Conservation (phyloP, 2,797 vertebrate genomes). For the Xenopus petersii region DNA sequence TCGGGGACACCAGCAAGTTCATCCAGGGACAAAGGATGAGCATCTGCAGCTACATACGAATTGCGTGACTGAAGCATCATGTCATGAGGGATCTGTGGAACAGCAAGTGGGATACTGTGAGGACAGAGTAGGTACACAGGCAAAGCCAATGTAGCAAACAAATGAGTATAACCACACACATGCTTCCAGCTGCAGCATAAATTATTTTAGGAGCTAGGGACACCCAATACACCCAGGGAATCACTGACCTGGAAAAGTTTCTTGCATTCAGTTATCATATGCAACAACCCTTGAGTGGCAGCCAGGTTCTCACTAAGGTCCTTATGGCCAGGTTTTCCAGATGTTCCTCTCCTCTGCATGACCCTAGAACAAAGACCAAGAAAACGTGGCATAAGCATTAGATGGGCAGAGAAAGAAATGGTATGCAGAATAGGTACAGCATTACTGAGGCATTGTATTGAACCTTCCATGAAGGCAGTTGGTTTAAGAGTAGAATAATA, state of each 20-base stretch:
- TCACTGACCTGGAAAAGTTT: constrained; percentile 78
- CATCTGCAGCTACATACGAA: constrained; percentile 72
- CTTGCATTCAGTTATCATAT: constrained; percentile 83
- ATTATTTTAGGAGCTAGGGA: no score
- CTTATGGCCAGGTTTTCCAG: constrained; percentile 75
- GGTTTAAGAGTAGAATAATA: constrained; percentile 42
- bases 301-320: constrained; percentile 81
- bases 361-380: constrained; percentile 55
- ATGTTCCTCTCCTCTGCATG: constrained; percentile 64
- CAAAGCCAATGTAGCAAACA: not conserved
- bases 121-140: not conserved
- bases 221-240: no score
- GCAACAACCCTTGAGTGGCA: constrained; percentile 74
- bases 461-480: not conserved
- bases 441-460: no score
- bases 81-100: constrained; percentile 74
- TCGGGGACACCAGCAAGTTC: constrained; percentile 58
- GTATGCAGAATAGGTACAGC: no score
- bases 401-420: no score
- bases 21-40: constrained; percentile 69
- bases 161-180: no score
- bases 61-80: constrained; percentile 76
- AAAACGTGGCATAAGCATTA: not conserved
- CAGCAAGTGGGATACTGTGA: no score
- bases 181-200: no score